Percentiles rank a stretch among this genome's conserved stretches.
phyloP scores from a whole-genome alignment of 35 echinoderm and acorn worm species.

The Holothuria glaberrima region DNA sequence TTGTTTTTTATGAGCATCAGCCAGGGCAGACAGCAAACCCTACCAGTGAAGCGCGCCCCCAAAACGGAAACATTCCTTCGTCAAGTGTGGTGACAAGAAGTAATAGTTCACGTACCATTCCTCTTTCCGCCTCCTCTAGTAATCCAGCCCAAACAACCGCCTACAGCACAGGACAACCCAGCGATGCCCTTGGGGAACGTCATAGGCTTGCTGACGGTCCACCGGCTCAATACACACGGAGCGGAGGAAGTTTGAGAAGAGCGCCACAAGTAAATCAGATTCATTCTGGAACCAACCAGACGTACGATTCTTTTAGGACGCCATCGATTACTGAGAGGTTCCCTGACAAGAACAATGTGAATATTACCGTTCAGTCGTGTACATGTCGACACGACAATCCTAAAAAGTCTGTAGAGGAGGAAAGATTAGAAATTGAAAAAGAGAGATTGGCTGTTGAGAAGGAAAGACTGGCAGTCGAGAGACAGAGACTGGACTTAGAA shows the following conservation, averaged over 20 bases:
- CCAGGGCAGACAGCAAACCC: background rate
- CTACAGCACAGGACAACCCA: no score
- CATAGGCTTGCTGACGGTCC: no score
- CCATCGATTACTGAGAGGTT: background rate
- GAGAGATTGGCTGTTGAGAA: conserved; percentile 34
- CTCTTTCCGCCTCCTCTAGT: no score
- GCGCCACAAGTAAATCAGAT: background rate
- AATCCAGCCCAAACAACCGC: no score
- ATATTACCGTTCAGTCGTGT: conserved; percentile 58
- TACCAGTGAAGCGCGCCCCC: background rate
- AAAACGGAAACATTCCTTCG: background rate
- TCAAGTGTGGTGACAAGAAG: background rate
- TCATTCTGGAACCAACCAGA: background rate
- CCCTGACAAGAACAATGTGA: conserved; percentile 47
- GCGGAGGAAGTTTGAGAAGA: background rate
- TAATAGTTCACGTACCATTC: no score
- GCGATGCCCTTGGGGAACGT: no score
- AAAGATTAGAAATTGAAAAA: conserved; percentile 52
- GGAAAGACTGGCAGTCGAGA: conserved; percentile 47
- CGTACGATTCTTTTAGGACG: background rate
- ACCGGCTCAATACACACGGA: no score
- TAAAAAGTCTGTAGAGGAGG: background rate
- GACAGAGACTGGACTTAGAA: conserved; percentile 8
- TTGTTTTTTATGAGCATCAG: no score
- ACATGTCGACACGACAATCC: conserved; percentile 7